These are phyloP conservation scores for Listrodromus nycthemerus DNA, from an alignment of 2,888 invertebrate genomes.

Conservation along the genomic window DNA sequence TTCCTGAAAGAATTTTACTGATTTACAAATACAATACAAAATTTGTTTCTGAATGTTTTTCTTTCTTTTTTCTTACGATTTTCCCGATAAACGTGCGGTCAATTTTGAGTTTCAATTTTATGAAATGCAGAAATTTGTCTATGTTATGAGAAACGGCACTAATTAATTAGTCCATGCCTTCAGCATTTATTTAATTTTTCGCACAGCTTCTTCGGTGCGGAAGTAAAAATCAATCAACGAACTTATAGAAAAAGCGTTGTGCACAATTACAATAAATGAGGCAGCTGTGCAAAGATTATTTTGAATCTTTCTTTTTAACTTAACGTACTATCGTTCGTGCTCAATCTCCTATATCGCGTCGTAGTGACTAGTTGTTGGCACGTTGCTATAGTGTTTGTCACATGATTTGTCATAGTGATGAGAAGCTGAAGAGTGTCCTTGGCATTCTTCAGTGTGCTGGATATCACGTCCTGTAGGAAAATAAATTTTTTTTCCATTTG, in stretches of 20 bases:
- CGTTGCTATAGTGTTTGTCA: conserved; percentile 76
- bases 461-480: conserved; percentile 72
- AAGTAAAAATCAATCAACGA: too few species aligned
- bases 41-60: not conserved
- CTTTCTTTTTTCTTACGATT: not conserved
- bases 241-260: too few species aligned
- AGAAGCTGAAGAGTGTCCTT: conserved; percentile 77
- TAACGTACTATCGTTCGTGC: conserved; percentile 30
- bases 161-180: too few species aligned
- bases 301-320: not conserved
- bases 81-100: too few species aligned
- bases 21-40: conserved; percentile 22
- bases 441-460: conserved; percentile 74
- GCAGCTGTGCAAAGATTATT: too few species aligned
- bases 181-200: not conserved
- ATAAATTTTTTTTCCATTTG: not conserved
- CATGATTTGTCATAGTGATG: conserved; percentile 73
- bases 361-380: conserved; percentile 75
- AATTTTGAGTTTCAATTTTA: too few species aligned
- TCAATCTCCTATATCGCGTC: conserved; percentile 48
- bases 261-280: too few species aligned
- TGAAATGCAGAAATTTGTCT: too few species aligned
- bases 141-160: too few species aligned
- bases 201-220: too few species aligned
- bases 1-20: conserved; percentile 67